Percentiles rank a stretch among this genome's conserved stretches.
Conservation (phyloP, 2,888 invertebrate genomes). For the Cerceris ruficornis region DNA sequence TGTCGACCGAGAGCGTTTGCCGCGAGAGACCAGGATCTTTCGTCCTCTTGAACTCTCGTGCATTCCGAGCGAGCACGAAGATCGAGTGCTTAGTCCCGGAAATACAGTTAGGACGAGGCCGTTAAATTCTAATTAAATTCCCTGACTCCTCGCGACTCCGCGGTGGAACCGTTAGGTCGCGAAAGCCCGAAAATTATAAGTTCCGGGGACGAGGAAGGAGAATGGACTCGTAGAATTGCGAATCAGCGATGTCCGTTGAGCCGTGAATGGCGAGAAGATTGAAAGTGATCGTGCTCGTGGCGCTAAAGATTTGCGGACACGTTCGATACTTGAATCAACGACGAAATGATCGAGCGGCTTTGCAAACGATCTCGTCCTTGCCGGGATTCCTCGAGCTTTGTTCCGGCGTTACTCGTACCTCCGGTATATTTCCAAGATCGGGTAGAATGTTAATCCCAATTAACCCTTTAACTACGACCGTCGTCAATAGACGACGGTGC, state of each 20-base stretch:
- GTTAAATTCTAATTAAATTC: constrained; percentile 51
- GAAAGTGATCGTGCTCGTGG: no score
- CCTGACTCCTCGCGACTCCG: constrained; percentile 23
- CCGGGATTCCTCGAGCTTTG: no score
- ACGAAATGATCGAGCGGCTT: no score
- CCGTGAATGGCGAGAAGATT: no score
- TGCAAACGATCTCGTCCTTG: no score
- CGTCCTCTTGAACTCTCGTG: constrained; percentile 4
- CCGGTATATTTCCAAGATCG: background rate
- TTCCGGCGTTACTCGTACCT: no score
- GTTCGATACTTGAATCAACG: no score
- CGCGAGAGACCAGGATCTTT: constrained; percentile 38
- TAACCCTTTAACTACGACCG: constrained; percentile 23
- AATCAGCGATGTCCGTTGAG: no score
- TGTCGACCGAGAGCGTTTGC: constrained; percentile 44
- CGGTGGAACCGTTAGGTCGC: constrained; percentile 7
- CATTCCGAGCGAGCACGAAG: constrained; percentile 26
- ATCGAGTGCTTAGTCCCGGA: constrained; percentile 17
- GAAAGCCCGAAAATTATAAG: background rate
- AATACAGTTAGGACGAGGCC: constrained; percentile 33
- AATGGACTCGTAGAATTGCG: no score
- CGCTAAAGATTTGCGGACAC: no score
- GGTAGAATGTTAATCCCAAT: constrained; percentile 29
- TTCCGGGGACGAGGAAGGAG: no score
- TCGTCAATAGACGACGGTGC: no score